These are phyloP conservation scores for Aphelenchoides fujianensis DNA, from an alignment of 1,140 invertebrate species.

Conservation along the genomic window DNA sequence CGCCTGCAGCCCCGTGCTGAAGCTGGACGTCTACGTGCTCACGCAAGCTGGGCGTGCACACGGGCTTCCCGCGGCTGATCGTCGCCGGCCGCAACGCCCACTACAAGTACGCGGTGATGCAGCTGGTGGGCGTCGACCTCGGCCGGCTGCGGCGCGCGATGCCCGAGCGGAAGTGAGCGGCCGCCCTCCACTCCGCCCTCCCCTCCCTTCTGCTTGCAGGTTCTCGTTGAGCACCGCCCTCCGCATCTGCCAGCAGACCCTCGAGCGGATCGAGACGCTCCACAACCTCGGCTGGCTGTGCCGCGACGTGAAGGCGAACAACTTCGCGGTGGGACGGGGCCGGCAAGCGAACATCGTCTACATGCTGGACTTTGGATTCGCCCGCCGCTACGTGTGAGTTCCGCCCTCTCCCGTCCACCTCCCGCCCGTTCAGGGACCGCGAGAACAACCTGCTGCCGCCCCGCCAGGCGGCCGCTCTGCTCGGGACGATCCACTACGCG, in stretches of 20 bases:
- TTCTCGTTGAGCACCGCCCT: constrained; percentile 46
- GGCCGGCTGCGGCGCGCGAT: constrained; percentile 26
- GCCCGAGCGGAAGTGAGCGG: no score
- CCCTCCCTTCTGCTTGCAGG: no score
- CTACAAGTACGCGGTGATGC: constrained; percentile 35
- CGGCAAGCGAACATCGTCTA: constrained; percentile 34
- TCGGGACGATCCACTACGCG: constrained; percentile 52
- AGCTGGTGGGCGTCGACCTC: constrained; percentile 29
- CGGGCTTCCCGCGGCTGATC: constrained; percentile 30
- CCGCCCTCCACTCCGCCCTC: no score
- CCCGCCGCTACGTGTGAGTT: no score
- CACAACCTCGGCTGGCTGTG: constrained; percentile 47
- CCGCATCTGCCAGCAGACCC: constrained; percentile 34
- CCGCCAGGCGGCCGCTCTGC: constrained; percentile 37
- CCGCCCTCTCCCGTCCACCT: no score
- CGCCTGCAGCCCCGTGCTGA: constrained; percentile 37
- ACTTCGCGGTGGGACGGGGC: constrained; percentile 46
- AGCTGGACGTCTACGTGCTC: constrained; percentile 41
- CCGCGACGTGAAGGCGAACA: no score
- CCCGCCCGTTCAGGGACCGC: constrained; percentile 38
- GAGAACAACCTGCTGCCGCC: constrained; percentile 38
- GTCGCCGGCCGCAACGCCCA: constrained; percentile 25
- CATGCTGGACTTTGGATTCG: constrained; percentile 55
- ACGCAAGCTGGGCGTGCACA: constrained; percentile 16
- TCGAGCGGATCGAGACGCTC: constrained; percentile 39